phyloP scores from a whole-genome alignment of 1,140 invertebrate species.

The Procambarus clarkii region DNA sequence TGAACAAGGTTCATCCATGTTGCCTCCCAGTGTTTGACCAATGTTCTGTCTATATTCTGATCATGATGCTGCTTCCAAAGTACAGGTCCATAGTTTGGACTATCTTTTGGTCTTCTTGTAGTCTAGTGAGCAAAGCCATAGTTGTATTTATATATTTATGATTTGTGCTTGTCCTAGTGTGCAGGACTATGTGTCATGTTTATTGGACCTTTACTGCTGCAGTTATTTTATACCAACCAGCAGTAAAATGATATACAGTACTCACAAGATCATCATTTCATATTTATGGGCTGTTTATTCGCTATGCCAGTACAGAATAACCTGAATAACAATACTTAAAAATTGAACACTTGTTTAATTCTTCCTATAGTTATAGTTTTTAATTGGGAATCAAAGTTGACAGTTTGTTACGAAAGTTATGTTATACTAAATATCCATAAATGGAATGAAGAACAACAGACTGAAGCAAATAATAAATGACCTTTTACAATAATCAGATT shows the following conservation, averaged over 20 bases:
- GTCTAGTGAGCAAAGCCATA: neutral
- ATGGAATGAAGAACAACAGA: too few species aligned
- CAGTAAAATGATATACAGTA: neutral
- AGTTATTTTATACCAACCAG: neutral
- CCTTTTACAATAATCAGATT: too few species aligned
- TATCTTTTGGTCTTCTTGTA: neutral
- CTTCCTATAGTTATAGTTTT: neutral
- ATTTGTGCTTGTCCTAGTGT: neutral
- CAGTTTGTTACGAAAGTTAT: too few species aligned
- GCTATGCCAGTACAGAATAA: neutral
- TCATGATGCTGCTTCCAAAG: neutral
- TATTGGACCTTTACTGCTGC: neutral
- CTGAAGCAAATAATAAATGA: too few species aligned
- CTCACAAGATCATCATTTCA: neutral
- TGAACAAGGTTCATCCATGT: too few species aligned
- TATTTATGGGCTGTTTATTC: neutral
- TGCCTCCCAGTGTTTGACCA: neutral
- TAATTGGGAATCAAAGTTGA: too few species aligned
- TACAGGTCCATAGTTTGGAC: neutral
- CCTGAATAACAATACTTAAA: neutral
- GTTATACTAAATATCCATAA: too few species aligned
- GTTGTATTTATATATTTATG: neutral
- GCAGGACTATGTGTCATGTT: neutral
- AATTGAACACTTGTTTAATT: neutral
- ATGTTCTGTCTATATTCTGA: neutral